phyloP scores from a whole-genome alignment of 2,888 invertebrate genomes.

The Sisyra nigra region DNA sequence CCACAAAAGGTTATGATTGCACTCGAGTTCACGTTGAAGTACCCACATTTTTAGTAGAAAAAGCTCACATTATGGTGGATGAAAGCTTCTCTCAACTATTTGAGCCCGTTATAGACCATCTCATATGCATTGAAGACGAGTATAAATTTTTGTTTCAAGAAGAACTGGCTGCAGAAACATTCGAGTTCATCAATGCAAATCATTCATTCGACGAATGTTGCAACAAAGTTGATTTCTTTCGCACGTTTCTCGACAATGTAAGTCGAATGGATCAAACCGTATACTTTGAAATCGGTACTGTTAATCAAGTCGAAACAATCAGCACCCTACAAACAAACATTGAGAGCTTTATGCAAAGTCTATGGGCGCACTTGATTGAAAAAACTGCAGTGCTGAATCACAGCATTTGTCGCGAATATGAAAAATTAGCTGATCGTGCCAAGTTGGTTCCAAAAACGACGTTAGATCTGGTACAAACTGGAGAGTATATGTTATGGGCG shows the following conservation, averaged over 20 bases:
- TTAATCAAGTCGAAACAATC: conserved; percentile 46
- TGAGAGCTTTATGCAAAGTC: conserved; percentile 37
- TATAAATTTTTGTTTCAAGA: conserved; percentile 15
- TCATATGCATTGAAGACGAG: conserved; percentile 11
- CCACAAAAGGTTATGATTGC: conserved; percentile 15
- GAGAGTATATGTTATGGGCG: conserved; percentile 64
- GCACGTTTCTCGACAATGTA: conserved; percentile 39
- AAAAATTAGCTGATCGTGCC: conserved; percentile 49
- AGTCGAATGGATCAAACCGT: conserved; percentile 46
- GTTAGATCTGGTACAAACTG: conserved; percentile 65
- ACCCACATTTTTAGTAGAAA: conserved; percentile 17
- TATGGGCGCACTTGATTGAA: conserved; percentile 43
- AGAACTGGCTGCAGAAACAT: conserved; percentile 24
- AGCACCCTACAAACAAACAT: conserved; percentile 40
- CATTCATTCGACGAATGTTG: conserved; percentile 41
- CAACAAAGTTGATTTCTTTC: conserved; percentile 42
- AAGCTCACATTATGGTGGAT: conserved; percentile 9
- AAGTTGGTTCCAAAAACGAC: conserved; percentile 60
- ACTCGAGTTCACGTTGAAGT: conserved; percentile 18
- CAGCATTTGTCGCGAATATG: conserved; percentile 54
- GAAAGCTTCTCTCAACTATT: conserved; percentile 10
- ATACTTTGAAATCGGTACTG: conserved; percentile 47
- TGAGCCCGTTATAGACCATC: conserved; percentile 11
- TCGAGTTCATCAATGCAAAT: conserved; percentile 31
- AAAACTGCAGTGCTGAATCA: conserved; percentile 48